A percentile compares a stretch with the other conserved stretches of the same genome.
Conservation (phyloP, 2,888 invertebrate genomes). For the Xestia c-nigrum region DNA sequence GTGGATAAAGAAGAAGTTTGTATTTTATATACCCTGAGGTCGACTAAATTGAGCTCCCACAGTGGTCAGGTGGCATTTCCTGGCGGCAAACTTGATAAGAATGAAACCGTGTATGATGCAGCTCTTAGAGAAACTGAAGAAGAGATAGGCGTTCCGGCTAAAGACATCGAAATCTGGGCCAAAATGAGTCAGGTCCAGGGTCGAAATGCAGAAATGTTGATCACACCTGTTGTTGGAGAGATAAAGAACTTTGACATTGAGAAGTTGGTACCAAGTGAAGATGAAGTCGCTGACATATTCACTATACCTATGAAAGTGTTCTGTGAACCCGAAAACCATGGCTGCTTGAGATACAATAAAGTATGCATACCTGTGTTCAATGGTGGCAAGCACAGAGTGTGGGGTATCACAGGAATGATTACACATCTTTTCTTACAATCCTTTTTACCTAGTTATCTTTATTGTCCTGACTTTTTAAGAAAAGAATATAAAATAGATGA, state of each 20-base stretch:
- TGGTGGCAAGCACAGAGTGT: slow-evolving; percentile 91
- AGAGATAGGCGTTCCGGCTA: slow-evolving; percentile 93
- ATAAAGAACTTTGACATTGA: slow-evolving; percentile 87
- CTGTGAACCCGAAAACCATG: slow-evolving; percentile 90
- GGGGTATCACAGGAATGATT: slow-evolving; percentile 95
- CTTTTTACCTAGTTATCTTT: slow-evolving; percentile 78
- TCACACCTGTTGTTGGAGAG: slow-evolving; percentile 93
- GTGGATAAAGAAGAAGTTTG: slow-evolving; percentile 92
- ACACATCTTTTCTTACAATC: slow-evolving; percentile 92
- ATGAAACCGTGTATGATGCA: slow-evolving; percentile 92
- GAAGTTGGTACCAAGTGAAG: slow-evolving; percentile 90
- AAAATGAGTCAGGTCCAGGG: slow-evolving; percentile 78
- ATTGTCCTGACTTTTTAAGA: slow-evolving; percentile 77
- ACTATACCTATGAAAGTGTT: slow-evolving; percentile 92
- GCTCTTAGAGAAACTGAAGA: slow-evolving; percentile 97
- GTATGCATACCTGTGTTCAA: slow-evolving; percentile 89
- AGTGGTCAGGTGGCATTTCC: slow-evolving; percentile 97
- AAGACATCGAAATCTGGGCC: slow-evolving; percentile 93
- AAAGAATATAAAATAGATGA: slow-evolving; percentile 77
- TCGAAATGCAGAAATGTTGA: slow-evolving; percentile 86
- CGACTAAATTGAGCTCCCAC: slow-evolving; percentile 93
- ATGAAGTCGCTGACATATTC: slow-evolving; percentile 95
- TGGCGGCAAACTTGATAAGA: slow-evolving; percentile 94
- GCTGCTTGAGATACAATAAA: slow-evolving; percentile 91
- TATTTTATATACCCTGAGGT: slow-evolving; percentile 95